Evolutionary conservation across 2,888 invertebrate species (phyloP), one percentile per base, ranked within the genome.

Genomic region (Tetropium fuscum): DNA sequence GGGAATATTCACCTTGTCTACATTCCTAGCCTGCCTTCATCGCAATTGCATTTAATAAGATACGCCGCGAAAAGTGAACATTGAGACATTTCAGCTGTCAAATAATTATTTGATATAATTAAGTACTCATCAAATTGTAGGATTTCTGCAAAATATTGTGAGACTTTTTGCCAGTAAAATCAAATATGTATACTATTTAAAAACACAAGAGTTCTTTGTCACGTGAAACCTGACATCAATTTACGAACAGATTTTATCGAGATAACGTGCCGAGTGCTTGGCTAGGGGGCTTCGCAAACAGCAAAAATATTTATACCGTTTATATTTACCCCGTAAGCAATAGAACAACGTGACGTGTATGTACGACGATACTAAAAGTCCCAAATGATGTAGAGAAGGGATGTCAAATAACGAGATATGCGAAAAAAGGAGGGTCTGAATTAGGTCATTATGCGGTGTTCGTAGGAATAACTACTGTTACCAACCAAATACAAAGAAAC

Each of bases 241-340:
- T 48, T 48, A 36, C 36, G 36, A 15, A 48, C 48, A 48, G 48
- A 48, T 48, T 48, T 48, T 38, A 48, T 48, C 48, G 48, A 48
- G 48, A 48, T 48, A 48, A 48, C 48, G 48, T 32, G 36, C 48
- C 48, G 38, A 36, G 13, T 38, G 48, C 22, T 36, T 19, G 3
- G 32, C 34, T 15, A 13, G 19, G 20, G 15, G 36, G 48, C 22
- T 30, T 15, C 30, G 13, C 48, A 13, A 48, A 27, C 34, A 41
- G 41, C 56, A 49, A 56, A 56, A 56, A 40, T 56, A n/a, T n/a
- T n/a, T n/a, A n/a, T n/a, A 48, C 40, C 40, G 47, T 56, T 56
- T 56, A 56, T 48, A 49, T 56, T 56, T 56, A 56, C 49, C 56
- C 25, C 30, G 20, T 30, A 40, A 40, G 36, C 36, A 36, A 15